Evolutionary conservation across 2,113 vertebrate species (phyloP).

Genomic region (Capra hircus): DNA sequence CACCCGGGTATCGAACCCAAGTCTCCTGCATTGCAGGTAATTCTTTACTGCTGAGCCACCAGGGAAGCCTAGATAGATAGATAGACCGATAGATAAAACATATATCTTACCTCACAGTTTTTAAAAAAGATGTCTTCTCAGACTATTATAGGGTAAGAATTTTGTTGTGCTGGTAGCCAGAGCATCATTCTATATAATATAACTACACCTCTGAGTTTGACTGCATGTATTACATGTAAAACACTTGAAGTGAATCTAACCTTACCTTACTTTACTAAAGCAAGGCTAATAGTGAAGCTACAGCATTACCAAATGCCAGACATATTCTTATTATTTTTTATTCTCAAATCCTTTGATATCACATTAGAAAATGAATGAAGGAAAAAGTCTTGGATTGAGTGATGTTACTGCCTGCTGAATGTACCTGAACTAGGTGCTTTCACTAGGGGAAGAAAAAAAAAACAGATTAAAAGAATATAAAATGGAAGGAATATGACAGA

Average conservation of each 20-base stretch:
- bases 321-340: background rate
- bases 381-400: background rate
- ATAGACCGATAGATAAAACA: accelerated
- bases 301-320: background rate
- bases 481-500: background rate
- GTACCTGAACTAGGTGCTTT: background rate
- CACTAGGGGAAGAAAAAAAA: background rate
- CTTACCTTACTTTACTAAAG: background rate
- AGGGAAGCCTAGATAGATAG: background rate
- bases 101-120: background rate
- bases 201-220: background rate
- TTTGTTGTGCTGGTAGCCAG: background rate
- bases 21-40: background rate
- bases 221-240: background rate
- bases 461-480: background rate
- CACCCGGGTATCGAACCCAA: background rate
- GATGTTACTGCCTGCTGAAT: background rate
- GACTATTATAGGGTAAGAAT: background rate
- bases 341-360: background rate
- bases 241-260: background rate
- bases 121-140: background rate
- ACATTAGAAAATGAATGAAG: background rate
- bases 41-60: background rate
- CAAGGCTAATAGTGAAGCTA: background rate
- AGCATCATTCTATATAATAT: background rate